These are phyloP conservation scores for Lithobates sylvaticus DNA, from an alignment of 2,797 vertebrate genomes.

Conservation along the genomic window DNA sequence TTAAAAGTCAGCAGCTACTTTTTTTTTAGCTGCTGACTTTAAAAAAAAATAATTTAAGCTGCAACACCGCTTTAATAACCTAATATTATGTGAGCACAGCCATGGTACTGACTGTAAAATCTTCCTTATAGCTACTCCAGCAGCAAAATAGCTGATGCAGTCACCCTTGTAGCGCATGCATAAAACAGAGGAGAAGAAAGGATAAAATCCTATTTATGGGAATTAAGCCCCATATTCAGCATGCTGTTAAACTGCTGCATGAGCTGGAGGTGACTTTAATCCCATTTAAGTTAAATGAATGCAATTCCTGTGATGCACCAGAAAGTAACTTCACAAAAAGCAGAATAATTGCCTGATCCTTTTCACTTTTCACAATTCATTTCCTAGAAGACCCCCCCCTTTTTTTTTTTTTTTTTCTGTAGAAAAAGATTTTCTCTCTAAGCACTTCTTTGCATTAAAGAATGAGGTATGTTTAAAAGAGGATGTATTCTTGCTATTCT, in stretches of 20 bases:
- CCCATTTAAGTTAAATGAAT: constrained; percentile 32
- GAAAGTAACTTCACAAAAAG: constrained; percentile 43
- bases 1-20: too few species aligned
- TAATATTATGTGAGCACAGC: too few species aligned
- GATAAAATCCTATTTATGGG: background rate
- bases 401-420: background rate
- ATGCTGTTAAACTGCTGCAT: constrained; percentile 6
- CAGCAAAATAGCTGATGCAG: too few species aligned
- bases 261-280: constrained; percentile 42
- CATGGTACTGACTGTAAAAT: too few species aligned
- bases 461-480: background rate
- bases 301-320: constrained; percentile 40
- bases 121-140: too few species aligned
- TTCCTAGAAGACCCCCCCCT: constrained; percentile 6
- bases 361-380: constrained; percentile 8
- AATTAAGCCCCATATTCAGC: constrained; percentile 30
- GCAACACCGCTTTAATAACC: too few species aligned
- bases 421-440: background rate
- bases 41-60: too few species aligned
- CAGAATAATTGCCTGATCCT: constrained; percentile 32
- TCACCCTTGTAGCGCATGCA: too few species aligned
- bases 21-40: too few species aligned
- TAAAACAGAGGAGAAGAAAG: background rate
- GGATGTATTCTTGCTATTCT: background rate
- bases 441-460: constrained; percentile 12